Base-by-base conservation (phyloP, 2,888 invertebrate species). In the Arge pagana region DNA sequence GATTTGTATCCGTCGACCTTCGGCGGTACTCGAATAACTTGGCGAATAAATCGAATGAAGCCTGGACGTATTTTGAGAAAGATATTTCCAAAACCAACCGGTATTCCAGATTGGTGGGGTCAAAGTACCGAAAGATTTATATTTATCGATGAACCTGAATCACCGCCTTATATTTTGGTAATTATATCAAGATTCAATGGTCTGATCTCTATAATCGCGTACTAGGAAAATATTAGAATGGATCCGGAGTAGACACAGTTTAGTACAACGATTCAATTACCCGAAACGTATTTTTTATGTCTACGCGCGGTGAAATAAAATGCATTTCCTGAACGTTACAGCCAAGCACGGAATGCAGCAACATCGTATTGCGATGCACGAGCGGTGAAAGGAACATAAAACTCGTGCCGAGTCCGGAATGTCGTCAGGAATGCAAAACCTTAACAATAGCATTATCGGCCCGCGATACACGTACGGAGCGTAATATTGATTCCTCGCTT, bases 261-360 rank as follows among this genome's bases (percentile, higher is more conserved):
- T n/a, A n/a, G n/a, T n/a, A n/a, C n/a, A n/a, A n/a, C n/a, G n/a
- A n/a, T n/a, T n/a, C n/a, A n/a, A n/a, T n/a, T n/a, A n/a, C n/a
- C n/a, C n/a, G n/a, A n/a, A n/a, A n/a, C n/a, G n/a, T n/a, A n/a
- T n/a, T n/a, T n/a, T n/a, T n/a, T n/a, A n/a, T n/a, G n/a, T n/a
- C n/a, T n/a, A n/a, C n/a, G n/a, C n/a, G n/a, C n/a, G n/a, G n/a
- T n/a, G n/a, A n/a, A n/a, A n/a, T n/a, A n/a, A n/a, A n/a, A n/a
- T n/a, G n/a, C n/a, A n/a, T n/a, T n/a, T n/a, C n/a, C n/a, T n/a
- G n/a, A n/a, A n/a, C 8, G 36, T 60, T 63, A 16, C 54, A 82
- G 81, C 92, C 93, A 7, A 85, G 88, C 65, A 87, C 90, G 8
- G 92, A 93, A 74, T 93, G 93, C 70, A 87, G 87, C 62, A 89